Base-by-base conservation (phyloP, 2,797 vertebrate genomes). In the Eulemur rubriventer region DNA sequence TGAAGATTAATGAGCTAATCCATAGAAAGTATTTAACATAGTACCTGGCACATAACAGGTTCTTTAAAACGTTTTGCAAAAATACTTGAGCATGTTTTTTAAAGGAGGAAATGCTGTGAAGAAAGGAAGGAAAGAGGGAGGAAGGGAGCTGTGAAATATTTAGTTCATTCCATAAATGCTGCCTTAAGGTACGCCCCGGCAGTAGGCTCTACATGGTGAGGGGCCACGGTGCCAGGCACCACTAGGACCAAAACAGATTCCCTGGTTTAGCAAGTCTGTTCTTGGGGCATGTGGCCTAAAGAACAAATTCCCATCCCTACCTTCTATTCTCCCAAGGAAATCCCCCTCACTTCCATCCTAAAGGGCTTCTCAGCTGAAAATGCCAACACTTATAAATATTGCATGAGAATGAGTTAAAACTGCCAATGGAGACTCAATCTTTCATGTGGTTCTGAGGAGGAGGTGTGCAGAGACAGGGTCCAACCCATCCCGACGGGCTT, bases 361-460 rank as follows among this genome's bases (percentile, higher is more conserved):
- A 89, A 93, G 83, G 41, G 14, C 88, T 89, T 89, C 61, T 78
- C 28, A 72, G 80, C 76, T 86, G 35, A 92, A 70, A 90, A 35
- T 81, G 38, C 57, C 30, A 94, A 46, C 20, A 33, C 16, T 67
- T 52, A 89, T 95, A 72, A 95, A 96, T 92, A 83, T 20, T 96
- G 63, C 20, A 92, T 92, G 79, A 94, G 73, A 92, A 79, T 52
- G 80, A 96, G 50, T 96, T 94, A 83, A 89, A 96, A 84, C 61
- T 48, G 55, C 26, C 33, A 61, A 4, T 26, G 18, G 67, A 33
- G 35, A 16, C 52, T 48, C 38, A 78, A 35, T 70, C 72, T 88
- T 85, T 63, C 73, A 57, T 65, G 88, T 6, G 24, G 7, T 35
- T n/a, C 38, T n/a, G n/a, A 88, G 30, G 81, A 63, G 38, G 63